Evolutionary conservation across 92 coral and sea anemone species (phyloP).

Genomic region (Phymanthus crucifer): DNA sequence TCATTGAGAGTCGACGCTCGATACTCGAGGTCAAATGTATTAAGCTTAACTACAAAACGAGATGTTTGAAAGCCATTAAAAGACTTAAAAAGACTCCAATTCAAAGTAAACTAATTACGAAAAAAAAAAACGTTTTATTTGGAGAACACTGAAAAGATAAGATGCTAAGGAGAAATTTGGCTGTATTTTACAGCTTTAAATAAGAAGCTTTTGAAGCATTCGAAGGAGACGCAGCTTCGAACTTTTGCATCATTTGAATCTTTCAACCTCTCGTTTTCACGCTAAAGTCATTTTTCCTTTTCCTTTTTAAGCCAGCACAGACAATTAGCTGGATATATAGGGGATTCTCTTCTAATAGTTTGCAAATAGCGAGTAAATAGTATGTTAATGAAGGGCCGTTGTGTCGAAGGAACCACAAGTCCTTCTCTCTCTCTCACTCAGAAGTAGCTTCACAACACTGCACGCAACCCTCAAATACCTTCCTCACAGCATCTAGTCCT

Average conservation of each 20-base stretch:
- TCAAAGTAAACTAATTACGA: slow-evolving; percentile 4
- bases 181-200: neutral
- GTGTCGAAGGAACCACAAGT: slow-evolving; percentile 20
- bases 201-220: neutral
- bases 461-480: slow-evolving; percentile 17
- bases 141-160: neutral
- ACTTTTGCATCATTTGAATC: neutral
- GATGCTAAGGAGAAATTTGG: neutral
- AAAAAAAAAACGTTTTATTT: neutral
- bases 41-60: slow-evolving; percentile 3
- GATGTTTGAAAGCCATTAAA: neutral
- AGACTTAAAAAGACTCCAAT: neutral
- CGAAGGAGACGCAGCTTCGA: neutral
- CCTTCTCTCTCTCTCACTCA: slow-evolving; percentile 3
- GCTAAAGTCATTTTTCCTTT: neutral
- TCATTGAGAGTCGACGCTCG: neutral
- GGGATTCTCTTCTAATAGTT: slow-evolving; percentile 30
- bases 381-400: slow-evolving; percentile 26
- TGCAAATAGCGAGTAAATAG: slow-evolving; percentile 38
- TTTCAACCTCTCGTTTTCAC: neutral
- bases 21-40: neutral
- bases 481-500: neutral
- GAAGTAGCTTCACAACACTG: neutral
- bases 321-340: slow-evolving; percentile 11
- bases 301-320: neutral